Percentiles rank a stretch among this genome's conserved stretches.
phyloP scores from a whole-genome alignment of 23 tunicate genomes.

The Ciona savignyi region DNA sequence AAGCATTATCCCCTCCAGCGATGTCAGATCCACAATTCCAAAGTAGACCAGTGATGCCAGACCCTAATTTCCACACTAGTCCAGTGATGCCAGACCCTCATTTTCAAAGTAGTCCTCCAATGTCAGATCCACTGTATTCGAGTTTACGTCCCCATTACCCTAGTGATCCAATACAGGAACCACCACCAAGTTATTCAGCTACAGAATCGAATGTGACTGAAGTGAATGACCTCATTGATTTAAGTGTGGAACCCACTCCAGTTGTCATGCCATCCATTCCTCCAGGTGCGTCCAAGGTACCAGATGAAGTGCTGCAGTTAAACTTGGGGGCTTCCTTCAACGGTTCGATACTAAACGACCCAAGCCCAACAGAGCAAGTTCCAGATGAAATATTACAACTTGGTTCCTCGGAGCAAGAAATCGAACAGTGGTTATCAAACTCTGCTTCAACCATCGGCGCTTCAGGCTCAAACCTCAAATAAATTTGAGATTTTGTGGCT shows the following conservation, averaged over 20 bases:
- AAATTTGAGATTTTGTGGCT: no score
- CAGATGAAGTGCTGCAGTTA: conserved; percentile 27
- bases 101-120: not conserved
- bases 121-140: not conserved
- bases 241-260: conserved; percentile 11
- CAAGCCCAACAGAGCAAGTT: conserved; percentile 21
- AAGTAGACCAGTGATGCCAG: not conserved
- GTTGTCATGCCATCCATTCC: not conserved
- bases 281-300: not conserved
- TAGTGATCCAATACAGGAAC: conserved; percentile 42
- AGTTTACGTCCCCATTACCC: no score
- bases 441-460: not conserved
- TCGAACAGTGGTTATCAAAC: conserved; percentile 53
- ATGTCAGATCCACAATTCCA: no score
- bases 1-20: conserved; percentile 3
- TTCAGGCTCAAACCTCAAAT: not conserved
- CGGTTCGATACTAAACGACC: not conserved
- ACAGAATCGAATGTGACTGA: conserved; percentile 66
- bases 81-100: conserved; percentile 4
- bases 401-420: conserved; percentile 62
- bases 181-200: conserved; percentile 86
- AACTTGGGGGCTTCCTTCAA: conserved; percentile 19
- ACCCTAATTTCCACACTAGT: not conserved
- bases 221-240: conserved; percentile 75
- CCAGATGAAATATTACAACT: conserved; percentile 26